phyloP scores from a whole-genome alignment of 2,113 vertebrate genomes.

The Nematolebias whitei region DNA sequence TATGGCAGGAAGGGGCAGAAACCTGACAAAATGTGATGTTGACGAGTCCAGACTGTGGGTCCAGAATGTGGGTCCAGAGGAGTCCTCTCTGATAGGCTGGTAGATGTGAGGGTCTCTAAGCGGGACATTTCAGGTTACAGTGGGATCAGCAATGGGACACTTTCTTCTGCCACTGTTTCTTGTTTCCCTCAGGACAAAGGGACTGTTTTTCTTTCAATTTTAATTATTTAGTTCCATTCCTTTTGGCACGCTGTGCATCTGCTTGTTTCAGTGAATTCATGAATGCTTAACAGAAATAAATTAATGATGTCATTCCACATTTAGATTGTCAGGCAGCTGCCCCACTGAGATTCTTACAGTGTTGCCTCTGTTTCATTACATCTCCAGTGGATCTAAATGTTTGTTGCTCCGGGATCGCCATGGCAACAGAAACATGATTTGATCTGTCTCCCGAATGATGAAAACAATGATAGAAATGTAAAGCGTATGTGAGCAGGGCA shows the following conservation, averaged over 20 bases:
- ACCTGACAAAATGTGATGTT: too few relatives aligned
- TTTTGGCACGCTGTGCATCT: constrained; percentile 53
- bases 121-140: too few relatives aligned
- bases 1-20: too few relatives aligned
- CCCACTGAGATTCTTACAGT: constrained; percentile 25
- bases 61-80: too few relatives aligned
- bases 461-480: background rate
- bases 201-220: constrained; percentile 6
- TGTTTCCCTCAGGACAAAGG: constrained; percentile 13
- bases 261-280: constrained; percentile 63
- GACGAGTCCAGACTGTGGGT: too few relatives aligned
- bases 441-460: background rate
- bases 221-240: constrained; percentile 68
- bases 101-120: too few relatives aligned
- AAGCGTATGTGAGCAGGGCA: background rate
- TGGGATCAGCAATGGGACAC: background rate
- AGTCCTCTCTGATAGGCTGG: too few relatives aligned
- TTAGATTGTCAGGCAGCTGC: constrained; percentile 37
- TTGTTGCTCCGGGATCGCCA: background rate
- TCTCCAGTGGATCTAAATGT: constrained; percentile 7
- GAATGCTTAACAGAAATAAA: constrained; percentile 64
- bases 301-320: constrained; percentile 60
- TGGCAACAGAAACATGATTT: constrained; percentile 8
- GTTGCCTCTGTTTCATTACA: constrained; percentile 19
- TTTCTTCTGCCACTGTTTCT: background rate